Evolutionary conservation across 2,797 vertebrate species (phyloP), one percentile per base, ranked within the genome.

Genomic region (Melanotaenia nigrans): DNA sequence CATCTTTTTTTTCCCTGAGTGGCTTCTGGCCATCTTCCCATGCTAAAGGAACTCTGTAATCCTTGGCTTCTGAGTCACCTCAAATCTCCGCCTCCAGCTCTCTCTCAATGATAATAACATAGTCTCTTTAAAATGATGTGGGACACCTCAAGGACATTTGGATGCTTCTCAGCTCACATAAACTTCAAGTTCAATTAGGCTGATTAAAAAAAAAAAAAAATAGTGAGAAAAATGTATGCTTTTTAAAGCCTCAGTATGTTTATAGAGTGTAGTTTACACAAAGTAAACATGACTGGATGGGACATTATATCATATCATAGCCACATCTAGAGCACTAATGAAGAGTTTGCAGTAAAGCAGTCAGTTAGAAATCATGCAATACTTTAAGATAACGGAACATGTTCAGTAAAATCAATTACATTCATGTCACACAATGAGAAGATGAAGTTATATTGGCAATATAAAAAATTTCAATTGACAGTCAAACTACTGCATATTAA

Each of bases 61-160:
- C 74, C 63, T 77, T 75, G 75, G 71, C 81, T 84, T 85, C 78
- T 75, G 80, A 81, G 84, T 85, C 73, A 71, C 73, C 70, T 78
- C 77, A 83, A 71, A 77, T 84, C 78, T 81, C 68, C 59, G 75
- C 75, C 70, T 79, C 66, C 64, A 74, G 73, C 77, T 62, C 69
- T 58, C 49, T 73, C 51, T 75, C 77, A 84, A 78, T 80, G 45
- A 66, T 86, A 79, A 85, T 77, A 68, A 73, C 73, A 35, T 11
- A 51, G 67, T 38, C 77, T 61, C 65, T 63, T 65, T 45, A 69
- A 61, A 24, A 28, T 64, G 61, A 85, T 75, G 45, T 71, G 70
- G 86, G 77, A 75, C 71, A 72, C 61, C 35, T 85, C 67, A 82
- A 89, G 81, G 82, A 79, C 75, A 68, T 75, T 13, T 64, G 22